Conservation (phyloP, 2,113 vertebrate genomes). For the Channa argus region DNA sequence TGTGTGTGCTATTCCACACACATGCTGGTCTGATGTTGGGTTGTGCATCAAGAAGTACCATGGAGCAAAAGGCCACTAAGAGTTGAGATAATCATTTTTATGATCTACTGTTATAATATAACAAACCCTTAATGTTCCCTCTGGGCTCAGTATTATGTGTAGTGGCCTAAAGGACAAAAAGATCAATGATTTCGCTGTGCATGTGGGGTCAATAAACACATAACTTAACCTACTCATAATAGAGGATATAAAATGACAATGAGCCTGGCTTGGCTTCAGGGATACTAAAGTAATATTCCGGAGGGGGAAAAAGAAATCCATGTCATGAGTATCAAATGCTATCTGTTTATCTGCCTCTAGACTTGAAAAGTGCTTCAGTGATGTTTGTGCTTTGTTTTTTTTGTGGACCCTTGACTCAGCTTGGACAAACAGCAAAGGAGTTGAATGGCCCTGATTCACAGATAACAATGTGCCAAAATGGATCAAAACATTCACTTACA, state of each 20-base stretch:
- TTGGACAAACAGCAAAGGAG: too few species aligned
- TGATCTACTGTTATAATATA: background rate
- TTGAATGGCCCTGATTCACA: too few species aligned
- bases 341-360: too few species aligned
- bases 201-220: slow-evolving; percentile 19
- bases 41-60: background rate
- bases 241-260: background rate
- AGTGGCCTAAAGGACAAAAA: background rate
- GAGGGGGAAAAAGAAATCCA: background rate
- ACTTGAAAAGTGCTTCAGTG: too few species aligned
- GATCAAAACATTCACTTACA: background rate
- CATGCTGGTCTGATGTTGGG: background rate
- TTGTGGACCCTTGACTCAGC: too few species aligned
- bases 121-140: background rate
- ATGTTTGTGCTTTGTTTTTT: too few species aligned
- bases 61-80: background rate
- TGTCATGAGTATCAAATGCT: background rate
- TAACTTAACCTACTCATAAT: background rate
- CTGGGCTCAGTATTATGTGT: background rate
- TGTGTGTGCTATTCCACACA: background rate
- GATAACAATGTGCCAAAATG: too few species aligned
- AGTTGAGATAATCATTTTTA: slow-evolving; percentile 9
- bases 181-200: background rate
- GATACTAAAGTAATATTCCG: background rate
- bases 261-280: background rate